A percentile compares a stretch with the other conserved stretches of the same genome.
These are phyloP conservation scores for Tetrapedia diversipes DNA, from an alignment of 2,888 invertebrate species.

Conservation along the genomic window DNA sequence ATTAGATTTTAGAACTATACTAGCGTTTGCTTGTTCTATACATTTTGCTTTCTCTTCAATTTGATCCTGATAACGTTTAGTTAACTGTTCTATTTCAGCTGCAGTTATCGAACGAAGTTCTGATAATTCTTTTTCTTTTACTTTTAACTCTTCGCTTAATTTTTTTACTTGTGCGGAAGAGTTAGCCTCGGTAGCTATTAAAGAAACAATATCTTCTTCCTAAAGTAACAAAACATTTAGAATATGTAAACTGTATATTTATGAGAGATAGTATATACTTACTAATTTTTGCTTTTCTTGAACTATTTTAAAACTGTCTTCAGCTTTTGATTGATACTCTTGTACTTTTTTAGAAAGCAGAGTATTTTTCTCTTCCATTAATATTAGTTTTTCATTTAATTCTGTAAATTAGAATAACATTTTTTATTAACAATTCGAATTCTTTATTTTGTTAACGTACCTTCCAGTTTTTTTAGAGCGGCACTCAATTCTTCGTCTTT, in stretches of 20 bases:
- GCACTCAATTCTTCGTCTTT: constrained; percentile 83
- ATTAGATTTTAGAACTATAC: constrained; percentile 70
- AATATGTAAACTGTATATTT: background rate
- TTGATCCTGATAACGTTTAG: constrained; percentile 76
- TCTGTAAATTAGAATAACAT: constrained; percentile 77
- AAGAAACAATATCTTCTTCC: constrained; percentile 83
- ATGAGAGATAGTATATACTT: constrained; percentile 46
- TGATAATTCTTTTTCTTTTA: constrained; percentile 85
- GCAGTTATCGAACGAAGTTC: constrained; percentile 71
- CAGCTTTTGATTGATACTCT: constrained; percentile 82
- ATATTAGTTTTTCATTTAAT: constrained; percentile 84
- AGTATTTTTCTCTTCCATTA: constrained; percentile 84
- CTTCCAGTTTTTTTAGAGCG: constrained; percentile 76
- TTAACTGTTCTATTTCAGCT: constrained; percentile 75
- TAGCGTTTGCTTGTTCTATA: constrained; percentile 73
- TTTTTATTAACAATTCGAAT: background rate
- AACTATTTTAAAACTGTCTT: constrained; percentile 79
- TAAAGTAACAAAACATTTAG: constrained; percentile 44
- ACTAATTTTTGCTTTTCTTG: constrained; percentile 79
- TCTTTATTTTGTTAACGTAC: constrained; percentile 38
- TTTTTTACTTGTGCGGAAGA: constrained; percentile 85
- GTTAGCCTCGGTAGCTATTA: constrained; percentile 85
- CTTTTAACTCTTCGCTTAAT: constrained; percentile 85
- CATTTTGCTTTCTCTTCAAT: constrained; percentile 74
- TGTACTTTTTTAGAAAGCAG: constrained; percentile 84